phyloP scores from a whole-genome alignment of 2,113 vertebrate species.

The Mola mola region DNA sequence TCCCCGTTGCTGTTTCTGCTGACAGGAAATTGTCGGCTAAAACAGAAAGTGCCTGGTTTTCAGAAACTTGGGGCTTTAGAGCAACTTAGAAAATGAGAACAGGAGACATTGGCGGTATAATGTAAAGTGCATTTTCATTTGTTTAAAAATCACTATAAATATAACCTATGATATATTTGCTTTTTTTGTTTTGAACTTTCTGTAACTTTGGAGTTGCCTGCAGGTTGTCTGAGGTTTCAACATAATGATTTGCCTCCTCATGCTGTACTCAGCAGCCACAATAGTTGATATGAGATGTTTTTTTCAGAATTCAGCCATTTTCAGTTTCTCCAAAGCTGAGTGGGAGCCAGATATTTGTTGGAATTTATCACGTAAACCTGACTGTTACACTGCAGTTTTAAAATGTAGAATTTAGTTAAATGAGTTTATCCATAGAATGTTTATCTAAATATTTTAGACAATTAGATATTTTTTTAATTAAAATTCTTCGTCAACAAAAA shows the following conservation, averaged over 20 bases:
- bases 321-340: background rate
- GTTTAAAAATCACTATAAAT: too few species aligned
- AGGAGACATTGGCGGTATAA: too few species aligned
- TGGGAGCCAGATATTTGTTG: background rate
- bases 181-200: too few species aligned
- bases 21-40: conserved; percentile 59
- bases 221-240: conserved; percentile 3
- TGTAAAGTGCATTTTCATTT: too few species aligned
- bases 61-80: conserved; percentile 38
- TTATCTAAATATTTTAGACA: too few species aligned
- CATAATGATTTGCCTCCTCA: conserved; percentile 29
- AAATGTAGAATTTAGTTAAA: too few species aligned
- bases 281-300: conserved; percentile 3
- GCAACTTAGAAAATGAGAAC: background rate
- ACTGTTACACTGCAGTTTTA: too few species aligned
- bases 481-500: too few species aligned
- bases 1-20: conserved; percentile 50
- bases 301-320: conserved; percentile 7
- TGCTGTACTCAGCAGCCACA: conserved; percentile 6
- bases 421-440: too few species aligned
- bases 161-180: too few species aligned
- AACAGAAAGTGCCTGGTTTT: conserved; percentile 49
- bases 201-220: conserved; percentile 4
- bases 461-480: too few species aligned
- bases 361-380: too few species aligned